Evolutionary conservation across 2,113 vertebrate species (phyloP), one percentile per base, ranked within the genome.

Genomic region (Bufo gargarizans): DNA sequence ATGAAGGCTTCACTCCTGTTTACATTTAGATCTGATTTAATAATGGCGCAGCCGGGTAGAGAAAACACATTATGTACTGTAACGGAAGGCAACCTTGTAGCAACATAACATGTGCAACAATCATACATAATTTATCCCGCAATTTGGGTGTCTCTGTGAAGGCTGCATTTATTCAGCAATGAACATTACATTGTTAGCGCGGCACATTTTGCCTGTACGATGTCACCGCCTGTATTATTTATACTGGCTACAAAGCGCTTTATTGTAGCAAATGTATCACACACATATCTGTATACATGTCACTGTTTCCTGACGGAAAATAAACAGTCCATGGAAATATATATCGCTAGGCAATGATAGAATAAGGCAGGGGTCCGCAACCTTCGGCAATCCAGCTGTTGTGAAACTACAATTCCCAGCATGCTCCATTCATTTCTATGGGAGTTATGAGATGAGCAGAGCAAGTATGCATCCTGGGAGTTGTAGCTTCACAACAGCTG

Each of bases 1-100:
- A 71, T 47, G 50, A 71, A 78, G 50, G 50, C 13, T 55, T 80
- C 63, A 47, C 50, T 80, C 61, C 49, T 50, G 47, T 77, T 86
- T 71, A 79, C 43, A 53, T 47, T 87, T 20, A 22, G 67, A 43
- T 80, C 50, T 67, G 63, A 55, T 79, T 65, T 86, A 77, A 86
- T 86, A 77, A 63, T 8, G 16, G 7, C 59, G 53, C 43, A 55
- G 22, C 82, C 50, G 20, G 47, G 12, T 55, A 55, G 50, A 49
- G 45, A 33, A 84, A 9, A 33, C 20, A 53, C n/a, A 53, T 55
- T 10, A 33, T 14, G 17, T 12, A 20, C 8, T 16, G 47, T 69
- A 83, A 53, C 10, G 5, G 63, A 49, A 49, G 20, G 65, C 69
- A n/a, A 53, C 6, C 6, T 47, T n/a, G 47, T 67, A n/a, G 10